Conservation (phyloP, 2,797 vertebrate genomes). For the Fistularia commersonii region DNA sequence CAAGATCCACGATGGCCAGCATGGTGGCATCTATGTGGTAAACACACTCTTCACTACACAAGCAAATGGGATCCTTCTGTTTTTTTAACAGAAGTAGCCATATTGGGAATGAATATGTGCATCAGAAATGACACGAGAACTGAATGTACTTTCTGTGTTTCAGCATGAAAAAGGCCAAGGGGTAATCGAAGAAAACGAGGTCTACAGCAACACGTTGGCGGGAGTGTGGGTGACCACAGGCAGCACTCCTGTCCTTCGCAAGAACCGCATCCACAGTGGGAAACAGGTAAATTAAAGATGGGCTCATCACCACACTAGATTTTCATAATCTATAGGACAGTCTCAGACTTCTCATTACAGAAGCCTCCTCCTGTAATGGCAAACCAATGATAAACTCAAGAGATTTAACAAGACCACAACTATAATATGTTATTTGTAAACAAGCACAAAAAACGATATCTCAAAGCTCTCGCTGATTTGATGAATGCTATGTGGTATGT, state of each 20-base stretch:
- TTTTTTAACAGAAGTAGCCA: background rate
- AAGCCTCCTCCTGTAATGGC: too few relatives aligned
- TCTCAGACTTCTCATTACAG: too few relatives aligned
- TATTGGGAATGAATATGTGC: too few relatives aligned
- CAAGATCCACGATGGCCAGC: constrained; percentile 99
- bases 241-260: constrained; percentile 94
- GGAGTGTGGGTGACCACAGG: constrained; percentile 99
- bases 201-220: constrained; percentile 98
- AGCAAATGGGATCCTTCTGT: too few relatives aligned
- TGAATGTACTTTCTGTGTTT: constrained; percentile 13
- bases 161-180: constrained; percentile 99
- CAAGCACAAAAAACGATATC: too few relatives aligned
- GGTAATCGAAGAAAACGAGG: constrained; percentile 98
- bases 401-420: too few relatives aligned
- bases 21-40: constrained; percentile 98
- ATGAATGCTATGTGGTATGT: too few relatives aligned
- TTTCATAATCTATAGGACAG: too few relatives aligned
- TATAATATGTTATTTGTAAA: too few relatives aligned
- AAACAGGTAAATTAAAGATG: constrained; percentile 82
- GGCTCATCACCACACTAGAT: too few relatives aligned
- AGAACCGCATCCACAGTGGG: constrained; percentile 98
- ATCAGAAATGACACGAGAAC: background rate
- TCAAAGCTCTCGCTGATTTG: too few relatives aligned
- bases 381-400: too few relatives aligned
- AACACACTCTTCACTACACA: constrained; percentile 60